phyloP scores from a whole-genome alignment of 1,140 invertebrate genomes.

The Apis laboriosa region DNA sequence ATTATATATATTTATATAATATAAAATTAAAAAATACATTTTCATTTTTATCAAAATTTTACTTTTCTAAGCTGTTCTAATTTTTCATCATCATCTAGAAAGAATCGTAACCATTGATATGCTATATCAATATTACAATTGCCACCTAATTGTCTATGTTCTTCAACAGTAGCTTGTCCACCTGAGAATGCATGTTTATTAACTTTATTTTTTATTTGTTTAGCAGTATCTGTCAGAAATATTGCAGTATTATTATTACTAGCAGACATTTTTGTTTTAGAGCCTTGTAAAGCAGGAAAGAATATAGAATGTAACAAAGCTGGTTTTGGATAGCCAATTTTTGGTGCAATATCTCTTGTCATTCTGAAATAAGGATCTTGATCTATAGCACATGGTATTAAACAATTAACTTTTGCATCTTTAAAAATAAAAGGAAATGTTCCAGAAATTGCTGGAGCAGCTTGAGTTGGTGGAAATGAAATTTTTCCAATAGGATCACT shows the following conservation, averaged over 20 bases:
- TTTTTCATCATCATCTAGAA: slow-evolving; percentile 96
- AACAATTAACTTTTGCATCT: slow-evolving; percentile 91
- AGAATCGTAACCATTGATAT: slow-evolving; percentile 97
- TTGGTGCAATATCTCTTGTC: slow-evolving; percentile 97
- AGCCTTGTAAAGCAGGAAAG: slow-evolving; percentile 97
- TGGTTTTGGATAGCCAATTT: slow-evolving; percentile 94
- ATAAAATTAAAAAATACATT: background rate
- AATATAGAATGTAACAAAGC: slow-evolving; percentile 96
- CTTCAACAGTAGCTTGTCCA: slow-evolving; percentile 95
- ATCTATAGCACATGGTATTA: slow-evolving; percentile 99
- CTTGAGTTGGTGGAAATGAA: slow-evolving; percentile 97
- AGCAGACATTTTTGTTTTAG: slow-evolving; percentile 99
- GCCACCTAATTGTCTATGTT: slow-evolving; percentile 94
- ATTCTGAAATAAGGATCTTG: slow-evolving; percentile 99
- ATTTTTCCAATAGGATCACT: slow-evolving; percentile 98
- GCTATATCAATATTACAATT: slow-evolving; percentile 98
- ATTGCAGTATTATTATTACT: slow-evolving; percentile 97
- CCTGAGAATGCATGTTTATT: slow-evolving; percentile 99
- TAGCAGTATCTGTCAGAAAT: slow-evolving; percentile 96
- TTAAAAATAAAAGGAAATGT: slow-evolving; percentile 98
- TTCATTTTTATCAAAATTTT: slow-evolving; percentile 54
- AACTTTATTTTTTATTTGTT: slow-evolving; percentile 98
- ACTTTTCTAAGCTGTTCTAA: slow-evolving; percentile 91
- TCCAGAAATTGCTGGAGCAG: slow-evolving; percentile 95
- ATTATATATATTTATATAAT: background rate